Evolutionary conservation across 2,888 invertebrate species (phyloP).

Genomic region (Agriopis leucophaearia): DNA sequence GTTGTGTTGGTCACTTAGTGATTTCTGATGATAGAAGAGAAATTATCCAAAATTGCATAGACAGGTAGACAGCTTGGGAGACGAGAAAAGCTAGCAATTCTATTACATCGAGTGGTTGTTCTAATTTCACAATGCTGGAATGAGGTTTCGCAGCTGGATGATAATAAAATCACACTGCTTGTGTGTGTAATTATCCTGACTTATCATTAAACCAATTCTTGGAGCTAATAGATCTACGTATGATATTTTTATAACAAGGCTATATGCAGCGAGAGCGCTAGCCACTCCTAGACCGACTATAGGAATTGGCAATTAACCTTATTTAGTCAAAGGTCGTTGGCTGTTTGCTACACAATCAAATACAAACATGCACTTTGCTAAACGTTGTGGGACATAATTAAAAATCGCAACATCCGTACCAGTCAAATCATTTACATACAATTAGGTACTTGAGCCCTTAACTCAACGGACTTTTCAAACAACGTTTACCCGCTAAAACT

Average conservation of each 20-base stretch:
- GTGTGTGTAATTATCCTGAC: not conserved
- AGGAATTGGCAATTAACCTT: conserved; percentile 38
- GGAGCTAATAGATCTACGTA: not conserved
- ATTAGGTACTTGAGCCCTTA: too few species aligned
- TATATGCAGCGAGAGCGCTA: conserved; percentile 6
- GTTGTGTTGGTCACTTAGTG: too few species aligned
- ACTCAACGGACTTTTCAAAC: too few species aligned
- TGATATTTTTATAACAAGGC: conserved; percentile 20
- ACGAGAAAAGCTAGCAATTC: too few species aligned
- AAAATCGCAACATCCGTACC: not conserved
- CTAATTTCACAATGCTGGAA: too few species aligned
- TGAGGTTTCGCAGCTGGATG: too few species aligned
- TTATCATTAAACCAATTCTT: not conserved
- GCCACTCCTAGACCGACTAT: conserved; percentile 18
- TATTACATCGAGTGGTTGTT: too few species aligned
- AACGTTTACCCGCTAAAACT: not conserved
- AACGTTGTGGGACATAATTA: not conserved
- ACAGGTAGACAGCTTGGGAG: too few species aligned
- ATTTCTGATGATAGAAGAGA: not conserved
- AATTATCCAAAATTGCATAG: too few species aligned
- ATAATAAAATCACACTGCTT: too few species aligned
- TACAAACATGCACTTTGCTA: conserved; percentile 12
- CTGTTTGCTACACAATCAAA: conserved; percentile 17
- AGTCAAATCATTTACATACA: too few species aligned
- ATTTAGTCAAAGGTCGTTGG: conserved; percentile 31